These are phyloP conservation scores for Chrysogorgia sp. DNA, from an alignment of 92 coral and sea anemone species.

Conservation along the genomic window DNA sequence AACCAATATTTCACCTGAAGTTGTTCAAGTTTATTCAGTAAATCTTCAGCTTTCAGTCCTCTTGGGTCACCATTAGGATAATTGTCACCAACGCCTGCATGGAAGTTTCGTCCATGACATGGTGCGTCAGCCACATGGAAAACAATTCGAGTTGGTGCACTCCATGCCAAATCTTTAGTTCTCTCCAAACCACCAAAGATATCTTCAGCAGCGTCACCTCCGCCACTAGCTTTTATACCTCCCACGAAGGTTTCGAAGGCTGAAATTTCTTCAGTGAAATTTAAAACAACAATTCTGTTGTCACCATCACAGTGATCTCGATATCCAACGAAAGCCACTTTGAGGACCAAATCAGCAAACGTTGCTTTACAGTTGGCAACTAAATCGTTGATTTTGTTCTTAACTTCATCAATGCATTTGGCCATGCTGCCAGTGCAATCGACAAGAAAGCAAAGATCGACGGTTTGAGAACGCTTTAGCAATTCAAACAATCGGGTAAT, in stretches of 20 bases:
- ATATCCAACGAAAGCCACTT: slow-evolving; percentile 43
- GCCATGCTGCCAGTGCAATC: slow-evolving; percentile 46
- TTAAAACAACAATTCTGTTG: slow-evolving; percentile 1
- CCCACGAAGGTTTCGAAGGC: slow-evolving; percentile 27
- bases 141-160: slow-evolving; percentile 33
- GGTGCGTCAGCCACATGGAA: slow-evolving; percentile 43
- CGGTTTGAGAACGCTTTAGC: slow-evolving; percentile 36
- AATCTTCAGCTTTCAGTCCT: slow-evolving; percentile 15
- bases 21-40: slow-evolving; percentile 17
- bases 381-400: slow-evolving; percentile 23
- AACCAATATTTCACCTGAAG: slow-evolving; percentile 27
- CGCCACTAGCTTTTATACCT: slow-evolving; percentile 15
- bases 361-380: slow-evolving; percentile 20
- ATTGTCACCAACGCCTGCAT: slow-evolving; percentile 4
- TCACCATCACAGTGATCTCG: slow-evolving; percentile 25
- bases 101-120: slow-evolving; percentile 31
- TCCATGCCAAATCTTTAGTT: slow-evolving; percentile 20
- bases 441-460: slow-evolving; percentile 45
- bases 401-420: slow-evolving; percentile 29
- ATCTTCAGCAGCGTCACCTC: slow-evolving; percentile 43
- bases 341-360: slow-evolving; percentile 34
- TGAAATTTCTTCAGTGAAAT: slow-evolving; percentile 4
- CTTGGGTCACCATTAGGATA: slow-evolving; percentile 45
- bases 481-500: slow-evolving; percentile 24
- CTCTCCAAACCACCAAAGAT: slow-evolving; percentile 40